phyloP scores from a whole-genome alignment of 2,888 invertebrate species.

The Drosophila picticornis region DNA sequence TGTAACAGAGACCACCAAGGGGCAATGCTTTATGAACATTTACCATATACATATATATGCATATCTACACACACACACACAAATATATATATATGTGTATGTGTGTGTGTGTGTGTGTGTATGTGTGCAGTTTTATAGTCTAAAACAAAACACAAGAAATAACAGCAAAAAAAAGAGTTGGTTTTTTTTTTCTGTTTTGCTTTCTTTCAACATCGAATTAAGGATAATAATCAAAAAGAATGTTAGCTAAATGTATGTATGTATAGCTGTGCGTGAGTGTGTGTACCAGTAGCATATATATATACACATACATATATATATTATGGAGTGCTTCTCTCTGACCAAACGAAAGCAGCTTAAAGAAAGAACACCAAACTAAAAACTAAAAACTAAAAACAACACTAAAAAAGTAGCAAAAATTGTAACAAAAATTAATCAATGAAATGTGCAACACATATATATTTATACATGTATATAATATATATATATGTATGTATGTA shows the following conservation, averaged over 20 bases:
- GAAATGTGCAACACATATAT: background rate
- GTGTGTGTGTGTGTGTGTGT: background rate
- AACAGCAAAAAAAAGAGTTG: conserved; percentile 9
- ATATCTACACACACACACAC: background rate
- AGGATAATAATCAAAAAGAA: conserved; percentile 23
- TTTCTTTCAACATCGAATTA: conserved; percentile 25
- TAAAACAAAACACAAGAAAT: conserved; percentile 18
- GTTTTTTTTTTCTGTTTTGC: background rate
- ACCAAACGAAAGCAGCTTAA: conserved; percentile 42
- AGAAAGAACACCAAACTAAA: background rate
- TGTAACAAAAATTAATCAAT: background rate
- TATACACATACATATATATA: background rate
- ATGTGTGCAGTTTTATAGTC: conserved; percentile 17
- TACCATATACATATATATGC: conserved; percentile 6
- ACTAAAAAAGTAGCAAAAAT: conserved; percentile 3
- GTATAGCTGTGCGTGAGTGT: conserved; percentile 3
- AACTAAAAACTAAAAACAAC: conserved; percentile 1
- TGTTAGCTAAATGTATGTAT: conserved; percentile 6
- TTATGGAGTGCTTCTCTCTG: conserved; percentile 27
- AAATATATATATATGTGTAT: background rate
- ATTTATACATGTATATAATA: background rate
- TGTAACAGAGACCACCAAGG: conserved; percentile 85
- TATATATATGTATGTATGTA: background rate
- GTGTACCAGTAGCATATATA: background rate
- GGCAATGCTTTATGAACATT: conserved; percentile 82